Evolutionary conservation across 1,140 invertebrate genomes (phyloP).

Genomic region (Bombus haemorrhoidalis): DNA sequence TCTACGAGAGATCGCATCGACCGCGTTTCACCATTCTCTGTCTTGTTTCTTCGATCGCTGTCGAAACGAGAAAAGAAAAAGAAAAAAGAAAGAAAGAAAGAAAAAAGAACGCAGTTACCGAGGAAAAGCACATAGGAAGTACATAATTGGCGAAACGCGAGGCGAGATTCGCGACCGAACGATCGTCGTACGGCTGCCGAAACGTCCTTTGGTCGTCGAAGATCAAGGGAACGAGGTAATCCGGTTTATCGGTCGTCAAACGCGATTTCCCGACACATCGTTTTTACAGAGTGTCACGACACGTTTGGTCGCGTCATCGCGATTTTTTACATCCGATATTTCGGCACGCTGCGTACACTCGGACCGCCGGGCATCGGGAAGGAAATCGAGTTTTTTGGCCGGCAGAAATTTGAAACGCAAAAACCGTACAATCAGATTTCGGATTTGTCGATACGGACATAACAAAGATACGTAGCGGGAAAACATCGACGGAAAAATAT

Average conservation of each 20-base stretch:
- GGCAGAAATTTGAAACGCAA: background rate
- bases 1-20: background rate
- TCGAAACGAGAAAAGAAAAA: no score
- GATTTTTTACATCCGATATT: constrained; percentile 7
- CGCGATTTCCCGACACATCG: no score
- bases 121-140: background rate
- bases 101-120: background rate
- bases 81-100: no score
- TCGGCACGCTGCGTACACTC: background rate
- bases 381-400: background rate
- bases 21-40: background rate
- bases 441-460: background rate
- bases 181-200: no score
- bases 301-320: background rate
- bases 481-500: background rate
- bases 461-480: background rate
- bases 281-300: background rate
- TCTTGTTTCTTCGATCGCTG: background rate
- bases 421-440: constrained; percentile 13
- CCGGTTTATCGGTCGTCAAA: no score
- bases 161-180: background rate
- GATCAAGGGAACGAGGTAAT: no score
- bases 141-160: background rate
- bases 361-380: background rate
- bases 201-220: background rate